Conservation (phyloP, 2,888 invertebrate genomes). For the Leuctra nigra region DNA sequence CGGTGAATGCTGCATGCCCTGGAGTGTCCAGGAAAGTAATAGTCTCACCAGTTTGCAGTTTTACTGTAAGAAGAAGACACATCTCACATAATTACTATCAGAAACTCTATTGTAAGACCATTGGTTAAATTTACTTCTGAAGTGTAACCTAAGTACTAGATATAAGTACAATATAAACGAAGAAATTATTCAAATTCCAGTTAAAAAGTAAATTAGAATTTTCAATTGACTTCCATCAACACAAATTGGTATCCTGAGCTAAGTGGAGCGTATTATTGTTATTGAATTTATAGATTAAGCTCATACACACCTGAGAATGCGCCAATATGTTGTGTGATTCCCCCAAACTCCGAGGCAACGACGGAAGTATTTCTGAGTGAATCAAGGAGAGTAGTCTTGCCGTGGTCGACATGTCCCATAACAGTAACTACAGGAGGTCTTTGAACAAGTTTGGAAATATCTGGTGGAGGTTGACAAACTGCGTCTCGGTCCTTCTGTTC, state of each 20-base stretch:
- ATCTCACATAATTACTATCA: too few relatives aligned
- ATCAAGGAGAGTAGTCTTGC: slow-evolving; percentile 95
- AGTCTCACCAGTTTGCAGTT: slow-evolving; percentile 58
- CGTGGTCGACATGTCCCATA: slow-evolving; percentile 99
- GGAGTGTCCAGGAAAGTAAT: slow-evolving; percentile 98
- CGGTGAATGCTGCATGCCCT: slow-evolving; percentile 94
- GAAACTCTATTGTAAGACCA: too few relatives aligned
- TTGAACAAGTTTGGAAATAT: slow-evolving; percentile 54
- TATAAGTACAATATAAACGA: too few relatives aligned
- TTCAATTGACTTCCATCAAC: neutral
- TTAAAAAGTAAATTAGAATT: too few relatives aligned
- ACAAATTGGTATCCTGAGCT: neutral
- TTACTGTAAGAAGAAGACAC: slow-evolving; percentile 44
- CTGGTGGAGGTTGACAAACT: slow-evolving; percentile 49
- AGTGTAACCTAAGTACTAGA: too few relatives aligned
- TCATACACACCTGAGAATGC: slow-evolving; percentile 74
- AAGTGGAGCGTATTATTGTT: neutral
- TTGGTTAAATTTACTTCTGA: too few relatives aligned
- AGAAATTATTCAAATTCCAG: too few relatives aligned
- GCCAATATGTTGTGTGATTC: slow-evolving; percentile 98
- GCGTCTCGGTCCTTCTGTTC: slow-evolving; percentile 37
- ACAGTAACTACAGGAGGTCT: slow-evolving; percentile 94
- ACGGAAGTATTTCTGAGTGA: slow-evolving; percentile 77
- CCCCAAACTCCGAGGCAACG: slow-evolving; percentile 91
- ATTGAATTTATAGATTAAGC: neutral